Base-by-base conservation (phyloP, 2,888 invertebrate species). In the Leptopilina syphax region DNA sequence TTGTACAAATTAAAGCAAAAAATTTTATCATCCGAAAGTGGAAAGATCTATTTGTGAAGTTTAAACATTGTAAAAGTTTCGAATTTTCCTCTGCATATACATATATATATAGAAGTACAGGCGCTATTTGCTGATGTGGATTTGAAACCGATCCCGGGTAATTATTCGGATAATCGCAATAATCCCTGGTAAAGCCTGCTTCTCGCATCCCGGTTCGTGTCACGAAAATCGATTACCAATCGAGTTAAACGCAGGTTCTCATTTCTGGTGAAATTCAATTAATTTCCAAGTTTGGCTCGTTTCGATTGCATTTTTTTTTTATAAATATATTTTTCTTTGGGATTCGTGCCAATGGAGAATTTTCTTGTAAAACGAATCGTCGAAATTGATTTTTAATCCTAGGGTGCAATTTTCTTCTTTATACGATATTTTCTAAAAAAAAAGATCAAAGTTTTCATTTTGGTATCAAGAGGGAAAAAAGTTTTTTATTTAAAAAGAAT, bases 161-260 rank as follows among this genome's bases (percentile, higher is more conserved):
- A 91, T 91, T 90, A 90, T 90, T 91, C 89, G 89, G 89, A 90
- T 90, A 88, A 90, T 91, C 90, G 88, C 85, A 83, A 87, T 88
- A 88, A 87, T 90, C 89, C 88, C 85, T 82, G 84, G 87, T 85
- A 85, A 86, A 87, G 84, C 87, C 82, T 77, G 77, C 78, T 81
- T 80, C 86, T 82, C 85, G 78, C 83, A 81, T 80, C 85, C 81
- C 84, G 78, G 82, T 84, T 82, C 83, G 86, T 85, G 88, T 89
- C 87, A 84, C 85, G 79, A 80, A 85, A 87, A 90, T 90, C 89
- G 90, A 90, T 90, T 88, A 89, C 80, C 82, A 79, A 83, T 79
- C 70, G 80, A 73, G 83, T 81, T 79, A 80, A 81, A 81, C 65
- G 81, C 65, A 78, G 81, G 79, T 83, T 81, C 84, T 83, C 83